Conservation (phyloP, 2,797 vertebrate species). For the Leucoraja ocellata region DNA sequence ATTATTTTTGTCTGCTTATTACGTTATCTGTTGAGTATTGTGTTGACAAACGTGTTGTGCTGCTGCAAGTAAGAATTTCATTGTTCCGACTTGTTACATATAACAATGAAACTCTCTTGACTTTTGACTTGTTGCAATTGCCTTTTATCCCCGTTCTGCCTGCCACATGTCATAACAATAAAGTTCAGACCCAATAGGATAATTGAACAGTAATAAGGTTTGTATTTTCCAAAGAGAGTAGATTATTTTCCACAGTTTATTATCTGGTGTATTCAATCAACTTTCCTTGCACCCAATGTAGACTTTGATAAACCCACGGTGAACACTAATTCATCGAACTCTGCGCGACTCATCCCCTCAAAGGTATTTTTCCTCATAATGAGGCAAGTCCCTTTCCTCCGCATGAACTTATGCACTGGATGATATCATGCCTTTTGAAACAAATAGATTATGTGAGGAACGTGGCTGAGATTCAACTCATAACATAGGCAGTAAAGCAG, state of each 20-base stretch:
- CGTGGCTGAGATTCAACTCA: constrained; percentile 19
- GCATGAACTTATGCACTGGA: constrained; percentile 24
- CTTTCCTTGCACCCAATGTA: not conserved
- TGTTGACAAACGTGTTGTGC: no score
- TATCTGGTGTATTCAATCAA: not conserved
- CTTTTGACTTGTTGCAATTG: no score
- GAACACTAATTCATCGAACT: not conserved
- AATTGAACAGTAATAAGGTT: no score
- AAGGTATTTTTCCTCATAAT: not conserved
- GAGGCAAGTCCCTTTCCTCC: constrained; percentile 23
- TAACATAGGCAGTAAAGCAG: constrained; percentile 34
- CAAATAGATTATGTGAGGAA: constrained; percentile 16
- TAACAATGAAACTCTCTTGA: no score
- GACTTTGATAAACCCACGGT: not conserved
- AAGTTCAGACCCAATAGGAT: not conserved
- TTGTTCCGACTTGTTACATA: no score
- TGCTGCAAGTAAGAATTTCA: no score
- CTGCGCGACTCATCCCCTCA: not conserved
- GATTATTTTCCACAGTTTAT: not conserved
- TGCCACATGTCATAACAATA: not conserved
- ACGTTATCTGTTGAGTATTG: no score
- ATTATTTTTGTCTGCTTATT: no score
- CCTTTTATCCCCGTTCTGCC: not conserved
- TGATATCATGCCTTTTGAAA: constrained; percentile 18
- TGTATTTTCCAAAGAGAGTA: not conserved